These are phyloP conservation scores for Drosophila antonietae DNA, from an alignment of 2,888 invertebrate species.

Conservation along the genomic window DNA sequence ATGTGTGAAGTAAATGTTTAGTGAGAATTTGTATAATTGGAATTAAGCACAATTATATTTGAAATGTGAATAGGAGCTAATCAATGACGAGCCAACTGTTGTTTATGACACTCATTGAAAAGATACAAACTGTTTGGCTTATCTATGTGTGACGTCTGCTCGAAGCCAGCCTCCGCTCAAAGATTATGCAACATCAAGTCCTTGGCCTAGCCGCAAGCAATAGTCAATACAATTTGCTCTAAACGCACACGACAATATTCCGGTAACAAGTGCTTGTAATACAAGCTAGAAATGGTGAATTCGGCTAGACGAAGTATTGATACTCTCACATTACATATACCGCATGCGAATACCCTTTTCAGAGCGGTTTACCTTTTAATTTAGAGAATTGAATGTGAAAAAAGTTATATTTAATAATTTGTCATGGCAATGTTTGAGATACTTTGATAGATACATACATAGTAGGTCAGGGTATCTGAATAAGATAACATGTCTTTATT, in stretches of 20 bases:
- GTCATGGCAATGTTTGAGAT: too few relatives aligned
- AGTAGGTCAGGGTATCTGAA: neutral
- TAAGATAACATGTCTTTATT: neutral
- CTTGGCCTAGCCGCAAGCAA: conserved; percentile 40
- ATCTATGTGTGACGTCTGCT: conserved; percentile 3
- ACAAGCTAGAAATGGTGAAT: neutral
- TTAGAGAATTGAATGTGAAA: too few relatives aligned
- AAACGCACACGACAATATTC: conserved; percentile 52
- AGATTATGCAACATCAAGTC: conserved; percentile 39
- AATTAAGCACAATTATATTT: neutral
- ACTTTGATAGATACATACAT: too few relatives aligned
- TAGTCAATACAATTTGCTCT: conserved; percentile 21
- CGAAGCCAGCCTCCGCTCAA: conserved; percentile 18
- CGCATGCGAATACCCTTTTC: neutral
- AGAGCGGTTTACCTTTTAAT: too few relatives aligned
- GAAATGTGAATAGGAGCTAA: neutral
- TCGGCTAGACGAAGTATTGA: neutral
- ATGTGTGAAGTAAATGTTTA: neutral
- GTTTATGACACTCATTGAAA: neutral
- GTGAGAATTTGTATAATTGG: neutral
- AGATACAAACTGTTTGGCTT: neutral
- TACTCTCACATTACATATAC: neutral
- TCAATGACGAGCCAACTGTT: neutral
- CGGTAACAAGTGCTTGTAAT: conserved; percentile 38
- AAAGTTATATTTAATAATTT: too few relatives aligned